phyloP scores from a whole-genome alignment of 2,797 vertebrate species.

The Sebastes trivittatus region DNA sequence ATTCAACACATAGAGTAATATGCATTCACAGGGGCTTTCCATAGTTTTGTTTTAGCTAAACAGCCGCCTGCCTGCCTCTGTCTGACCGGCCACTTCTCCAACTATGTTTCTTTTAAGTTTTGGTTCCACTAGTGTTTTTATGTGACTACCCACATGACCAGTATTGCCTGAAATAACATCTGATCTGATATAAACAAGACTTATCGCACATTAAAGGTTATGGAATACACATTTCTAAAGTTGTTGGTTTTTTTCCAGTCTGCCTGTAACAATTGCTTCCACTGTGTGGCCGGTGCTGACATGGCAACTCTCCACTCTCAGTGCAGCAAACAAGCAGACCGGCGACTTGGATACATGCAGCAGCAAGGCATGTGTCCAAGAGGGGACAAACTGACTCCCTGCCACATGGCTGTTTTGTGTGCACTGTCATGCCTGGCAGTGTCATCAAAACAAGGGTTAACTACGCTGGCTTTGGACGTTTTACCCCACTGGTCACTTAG shows the following conservation, averaged over 20 bases:
- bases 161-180: background rate
- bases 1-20: background rate
- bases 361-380: constrained; percentile 59
- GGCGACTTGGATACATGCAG: constrained; percentile 53
- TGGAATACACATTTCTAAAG: constrained; percentile 19
- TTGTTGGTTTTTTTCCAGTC: constrained; percentile 5
- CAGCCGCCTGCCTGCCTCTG: background rate
- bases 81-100: background rate
- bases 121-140: background rate
- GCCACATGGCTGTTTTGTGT: constrained; percentile 9
- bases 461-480: background rate
- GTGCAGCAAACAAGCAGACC: constrained; percentile 33
- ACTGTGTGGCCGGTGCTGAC: constrained; percentile 63
- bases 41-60: background rate
- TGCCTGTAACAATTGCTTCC: constrained; percentile 32
- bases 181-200: background rate
- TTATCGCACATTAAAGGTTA: background rate
- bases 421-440: background rate
- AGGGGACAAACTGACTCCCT: constrained; percentile 31
- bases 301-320: constrained; percentile 63
- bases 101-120: background rate
- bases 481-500: background rate
- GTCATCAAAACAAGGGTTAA: background rate
- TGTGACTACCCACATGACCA: background rate
- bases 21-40: background rate